Conservation (phyloP, 2,888 invertebrate genomes). For the Napeogenes sylphis region DNA sequence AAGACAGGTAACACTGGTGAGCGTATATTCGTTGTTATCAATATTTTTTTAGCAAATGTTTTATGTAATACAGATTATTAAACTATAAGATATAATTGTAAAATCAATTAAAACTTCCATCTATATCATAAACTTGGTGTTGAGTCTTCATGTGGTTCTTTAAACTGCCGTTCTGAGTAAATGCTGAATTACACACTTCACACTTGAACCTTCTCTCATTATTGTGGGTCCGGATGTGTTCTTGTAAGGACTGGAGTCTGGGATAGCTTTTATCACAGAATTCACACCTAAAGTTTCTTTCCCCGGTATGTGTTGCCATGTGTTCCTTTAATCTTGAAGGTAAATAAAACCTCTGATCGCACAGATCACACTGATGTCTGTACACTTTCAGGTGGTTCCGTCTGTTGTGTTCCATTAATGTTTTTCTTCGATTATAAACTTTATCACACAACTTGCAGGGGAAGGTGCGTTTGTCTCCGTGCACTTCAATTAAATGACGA, state of each 20-base stretch:
- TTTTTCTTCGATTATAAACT: constrained; percentile 62
- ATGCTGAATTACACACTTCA: constrained; percentile 69
- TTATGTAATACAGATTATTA: no score
- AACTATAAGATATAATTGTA: no score
- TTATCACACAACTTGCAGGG: constrained; percentile 63
- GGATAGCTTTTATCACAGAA: constrained; percentile 79
- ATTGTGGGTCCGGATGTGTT: constrained; percentile 76
- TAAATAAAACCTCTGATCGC: constrained; percentile 65
- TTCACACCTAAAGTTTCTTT: constrained; percentile 73
- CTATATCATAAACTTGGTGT: constrained; percentile 58
- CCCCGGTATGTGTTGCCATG: constrained; percentile 73
- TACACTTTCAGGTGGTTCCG: constrained; percentile 61
- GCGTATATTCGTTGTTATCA: no score
- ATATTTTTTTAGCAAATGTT: no score
- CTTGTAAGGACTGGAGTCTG: constrained; percentile 74
- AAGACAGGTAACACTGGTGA: no score
- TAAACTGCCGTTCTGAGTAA: constrained; percentile 75
- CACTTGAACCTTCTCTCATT: constrained; percentile 76
- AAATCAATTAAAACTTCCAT: constrained; percentile 38
- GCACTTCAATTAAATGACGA: constrained; percentile 60
- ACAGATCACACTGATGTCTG: constrained; percentile 62
- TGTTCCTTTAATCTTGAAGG: constrained; percentile 69
- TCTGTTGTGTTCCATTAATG: constrained; percentile 60
- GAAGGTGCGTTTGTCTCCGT: constrained; percentile 62
- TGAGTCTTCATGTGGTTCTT: constrained; percentile 78